These are phyloP conservation scores for Rhingia rostrata DNA, from an alignment of 2,888 invertebrate species.

Conservation along the genomic window DNA sequence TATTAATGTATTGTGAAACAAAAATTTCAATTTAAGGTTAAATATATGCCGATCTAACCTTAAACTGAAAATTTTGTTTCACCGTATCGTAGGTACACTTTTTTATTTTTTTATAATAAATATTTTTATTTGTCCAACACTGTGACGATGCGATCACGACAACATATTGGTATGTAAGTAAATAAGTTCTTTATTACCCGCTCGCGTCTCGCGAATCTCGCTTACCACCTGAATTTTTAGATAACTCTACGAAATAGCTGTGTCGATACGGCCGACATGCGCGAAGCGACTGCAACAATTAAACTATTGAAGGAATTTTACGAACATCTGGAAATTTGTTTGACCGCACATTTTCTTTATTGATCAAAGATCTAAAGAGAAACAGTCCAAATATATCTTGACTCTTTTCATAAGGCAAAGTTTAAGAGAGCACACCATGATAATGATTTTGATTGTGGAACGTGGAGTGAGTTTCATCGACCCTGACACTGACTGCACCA, in stretches of 20 bases:
- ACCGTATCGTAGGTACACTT: not conserved
- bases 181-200: constrained; percentile 18
- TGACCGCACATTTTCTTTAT: too few species aligned
- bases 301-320: constrained; percentile 31
- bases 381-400: too few species aligned
- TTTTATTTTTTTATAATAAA: constrained; percentile 3
- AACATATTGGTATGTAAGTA: constrained; percentile 19
- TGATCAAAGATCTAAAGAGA: too few species aligned
- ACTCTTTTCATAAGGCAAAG: too few species aligned
- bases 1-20: constrained; percentile 1
- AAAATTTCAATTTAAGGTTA: too few species aligned
- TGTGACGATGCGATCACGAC: not conserved
- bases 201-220: constrained; percentile 73
- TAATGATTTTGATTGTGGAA: too few species aligned
- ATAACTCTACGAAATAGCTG: constrained; percentile 79
- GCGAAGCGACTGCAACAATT: constrained; percentile 76
- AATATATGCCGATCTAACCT: too few species aligned
- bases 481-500: too few species aligned
- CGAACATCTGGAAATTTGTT: constrained; percentile 49
- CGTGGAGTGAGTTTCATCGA: too few species aligned
- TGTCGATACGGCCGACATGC: constrained; percentile 78
- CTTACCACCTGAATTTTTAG: constrained; percentile 78
- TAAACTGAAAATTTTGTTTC: not conserved
- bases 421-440: too few species aligned
- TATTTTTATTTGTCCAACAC: constrained; percentile 17